Conservation (phyloP, 2,888 invertebrate genomes). For the Rotaria macrura region DNA sequence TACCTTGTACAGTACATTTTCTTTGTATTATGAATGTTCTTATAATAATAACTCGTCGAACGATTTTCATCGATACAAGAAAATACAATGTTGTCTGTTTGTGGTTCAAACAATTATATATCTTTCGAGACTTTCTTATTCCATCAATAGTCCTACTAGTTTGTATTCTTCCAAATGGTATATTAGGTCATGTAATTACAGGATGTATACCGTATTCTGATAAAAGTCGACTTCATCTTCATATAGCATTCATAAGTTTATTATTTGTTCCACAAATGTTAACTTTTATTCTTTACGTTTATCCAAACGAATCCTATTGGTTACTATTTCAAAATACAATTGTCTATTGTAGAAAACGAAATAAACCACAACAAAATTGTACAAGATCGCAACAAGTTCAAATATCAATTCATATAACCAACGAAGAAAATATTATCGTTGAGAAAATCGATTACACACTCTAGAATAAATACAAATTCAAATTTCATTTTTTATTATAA, state of each 20-base stretch:
- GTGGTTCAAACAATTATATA: neutral
- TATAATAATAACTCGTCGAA: neutral
- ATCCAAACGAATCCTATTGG: neutral
- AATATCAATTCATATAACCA: too few relatives aligned
- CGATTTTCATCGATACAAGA: neutral
- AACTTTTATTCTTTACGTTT: neutral
- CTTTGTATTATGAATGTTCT: neutral
- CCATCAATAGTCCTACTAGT: neutral
- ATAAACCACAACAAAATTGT: too few relatives aligned
- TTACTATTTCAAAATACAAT: neutral
- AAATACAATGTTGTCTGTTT: neutral
- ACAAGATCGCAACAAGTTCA: too few relatives aligned
- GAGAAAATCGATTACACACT: too few relatives aligned
- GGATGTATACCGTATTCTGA: neutral
- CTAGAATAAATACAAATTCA: too few relatives aligned
- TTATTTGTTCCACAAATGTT: neutral
- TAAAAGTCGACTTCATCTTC: neutral
- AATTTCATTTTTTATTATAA: too few relatives aligned
- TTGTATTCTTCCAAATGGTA: neutral
- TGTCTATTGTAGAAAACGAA: neutral
- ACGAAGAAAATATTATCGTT: too few relatives aligned
- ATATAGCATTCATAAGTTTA: neutral
- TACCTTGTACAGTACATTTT: neutral
- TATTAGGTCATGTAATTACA: neutral
- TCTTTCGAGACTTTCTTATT: neutral